Conservation (phyloP, 2,797 vertebrate genomes). For the Enteromius fasciolatus region DNA sequence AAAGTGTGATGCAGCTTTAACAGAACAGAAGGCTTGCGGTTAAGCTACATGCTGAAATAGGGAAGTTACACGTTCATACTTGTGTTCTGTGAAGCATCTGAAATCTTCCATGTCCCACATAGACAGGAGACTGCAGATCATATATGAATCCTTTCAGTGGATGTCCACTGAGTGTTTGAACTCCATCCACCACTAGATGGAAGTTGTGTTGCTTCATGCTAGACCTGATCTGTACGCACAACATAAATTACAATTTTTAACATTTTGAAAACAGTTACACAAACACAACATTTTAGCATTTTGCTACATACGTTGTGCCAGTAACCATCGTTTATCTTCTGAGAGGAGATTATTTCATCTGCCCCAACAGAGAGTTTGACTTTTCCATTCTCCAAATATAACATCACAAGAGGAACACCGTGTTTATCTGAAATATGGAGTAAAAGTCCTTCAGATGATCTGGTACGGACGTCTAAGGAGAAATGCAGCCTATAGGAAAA, state of each 20-base stretch:
- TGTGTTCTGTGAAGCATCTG: conserved; percentile 46
- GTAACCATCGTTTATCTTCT: conserved; percentile 78
- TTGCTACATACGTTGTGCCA: conserved; percentile 84
- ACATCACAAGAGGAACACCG: conserved; percentile 70
- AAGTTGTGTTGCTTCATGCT: conserved; percentile 71
- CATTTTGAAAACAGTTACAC: neutral
- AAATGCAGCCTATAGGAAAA: conserved; percentile 79
- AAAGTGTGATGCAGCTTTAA: neutral
- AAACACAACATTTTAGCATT: neutral
- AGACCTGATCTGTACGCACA: conserved; percentile 76
- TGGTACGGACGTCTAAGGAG: conserved; percentile 80
- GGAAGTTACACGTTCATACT: conserved; percentile 53
- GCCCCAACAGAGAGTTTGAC: conserved; percentile 77
- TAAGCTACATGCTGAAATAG: neutral
- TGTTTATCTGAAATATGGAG: conserved; percentile 73
- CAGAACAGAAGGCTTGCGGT: neutral
- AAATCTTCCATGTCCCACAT: conserved; percentile 73
- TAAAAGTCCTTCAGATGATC: conserved; percentile 79
- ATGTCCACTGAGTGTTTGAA: conserved; percentile 74
- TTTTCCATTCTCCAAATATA: conserved; percentile 81
- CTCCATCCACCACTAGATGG: conserved; percentile 81
- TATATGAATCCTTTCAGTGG: conserved; percentile 68
- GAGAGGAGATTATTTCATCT: conserved; percentile 77
- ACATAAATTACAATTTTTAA: neutral
- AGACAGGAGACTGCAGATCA: conserved; percentile 71